Evolutionary conservation across 2,797 vertebrate species (phyloP), one percentile per base, ranked within the genome.

Genomic region (Mormyrus proboscirostris): DNA sequence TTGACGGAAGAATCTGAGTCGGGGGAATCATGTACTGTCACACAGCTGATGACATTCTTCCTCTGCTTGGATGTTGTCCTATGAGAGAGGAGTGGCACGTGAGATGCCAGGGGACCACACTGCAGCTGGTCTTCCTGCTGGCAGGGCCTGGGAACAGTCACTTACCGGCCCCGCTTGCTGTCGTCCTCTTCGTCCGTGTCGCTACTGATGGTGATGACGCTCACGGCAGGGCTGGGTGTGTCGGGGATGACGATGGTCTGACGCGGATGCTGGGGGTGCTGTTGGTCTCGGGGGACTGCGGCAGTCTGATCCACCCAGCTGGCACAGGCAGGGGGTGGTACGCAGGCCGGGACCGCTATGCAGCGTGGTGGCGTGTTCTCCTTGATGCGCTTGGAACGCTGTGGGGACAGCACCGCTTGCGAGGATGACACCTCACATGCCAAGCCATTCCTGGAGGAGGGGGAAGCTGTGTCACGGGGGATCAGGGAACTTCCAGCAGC

Each of bases 161-260:
- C 95, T 96, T 91, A 99, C 98, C 98, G 97, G 90, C 96, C 97
- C 92, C 97, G 95, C 44, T 95, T 99, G 93, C 97, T 97, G 90
- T 99, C 98, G 1, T 99, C 99, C 89, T 99, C 99, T 86, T 99
- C 99, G 0, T 99, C 99, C 0, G 99, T 99, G 96, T 99, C 99
- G 0, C 99, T 99, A 96, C 99, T 99, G 96, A 99, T 99, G 93
- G 99, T 99, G 96, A 99, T 99, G 96, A 99, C 98, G 92, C 98
- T 99, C 94, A 99, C 98, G 0, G 98, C 97, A 0, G 99, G 99
- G 95, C 99, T 99, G 87, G 99, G 99, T 38, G 99, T 99, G 95
- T 99, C 99, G 0, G 98, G 98, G 94, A 99, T 99, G 95, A 99
- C 92, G 69, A 99, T 99, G 7, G 99, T 99, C 93, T 99, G 98